These are phyloP conservation scores for Folsomia manolachei DNA, from an alignment of 2,888 invertebrate species.

Conservation along the genomic window DNA sequence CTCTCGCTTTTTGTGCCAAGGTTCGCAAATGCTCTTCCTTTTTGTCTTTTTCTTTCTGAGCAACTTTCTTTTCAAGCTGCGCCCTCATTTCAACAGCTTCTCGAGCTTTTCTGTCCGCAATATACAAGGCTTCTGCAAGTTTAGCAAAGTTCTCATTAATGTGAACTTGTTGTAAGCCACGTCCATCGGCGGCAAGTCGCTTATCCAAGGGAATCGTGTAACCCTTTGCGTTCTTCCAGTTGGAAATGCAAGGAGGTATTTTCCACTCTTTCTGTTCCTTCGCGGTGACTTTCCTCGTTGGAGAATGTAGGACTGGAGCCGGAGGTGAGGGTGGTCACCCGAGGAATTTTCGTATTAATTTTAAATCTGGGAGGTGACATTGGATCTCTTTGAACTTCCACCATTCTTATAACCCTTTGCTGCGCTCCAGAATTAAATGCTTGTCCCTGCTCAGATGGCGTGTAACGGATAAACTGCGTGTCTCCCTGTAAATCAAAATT, in stretches of 20 bases:
- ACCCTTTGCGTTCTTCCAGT: conserved; percentile 99
- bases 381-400: conserved; percentile 91
- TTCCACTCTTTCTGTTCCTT: conserved; percentile 99
- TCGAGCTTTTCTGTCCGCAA: conserved; percentile 90
- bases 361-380: conserved; percentile 97
- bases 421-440: conserved; percentile 94
- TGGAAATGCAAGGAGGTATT: conserved; percentile 96
- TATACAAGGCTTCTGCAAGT: conserved; percentile 93
- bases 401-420: conserved; percentile 93
- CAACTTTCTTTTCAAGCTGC: conserved; percentile 90
- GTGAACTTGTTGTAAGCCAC: conserved; percentile 94
- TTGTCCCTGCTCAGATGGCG: conserved; percentile 94
- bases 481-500: conserved; percentile 64
- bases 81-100: conserved; percentile 97
- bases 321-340: conserved; percentile 98
- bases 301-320: conserved; percentile 97
- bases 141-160: conserved; percentile 99
- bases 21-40: conserved; percentile 91
- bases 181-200: conserved; percentile 94
- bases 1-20: conserved; percentile 91
- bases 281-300: conserved; percentile 91
- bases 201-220: conserved; percentile 98
- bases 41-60: conserved; percentile 96
- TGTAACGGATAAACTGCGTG: conserved; percentile 95
- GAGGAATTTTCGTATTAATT: conserved; percentile 97